A percentile compares a stretch with the other conserved stretches of the same genome.
Evolutionary conservation across 2,888 invertebrate species (phyloP).

Genomic region (Microctonus hyperodae): DNA sequence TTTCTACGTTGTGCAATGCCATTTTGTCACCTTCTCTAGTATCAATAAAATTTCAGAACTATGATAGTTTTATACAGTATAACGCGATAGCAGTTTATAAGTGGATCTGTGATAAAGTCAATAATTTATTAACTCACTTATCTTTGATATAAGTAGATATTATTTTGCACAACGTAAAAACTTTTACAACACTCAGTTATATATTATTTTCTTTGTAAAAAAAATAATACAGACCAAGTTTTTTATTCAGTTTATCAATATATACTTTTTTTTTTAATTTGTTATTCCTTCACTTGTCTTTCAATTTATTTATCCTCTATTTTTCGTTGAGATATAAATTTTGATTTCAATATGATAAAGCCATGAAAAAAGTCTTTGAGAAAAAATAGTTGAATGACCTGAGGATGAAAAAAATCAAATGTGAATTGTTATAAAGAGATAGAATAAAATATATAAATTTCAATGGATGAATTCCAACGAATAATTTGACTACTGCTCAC

Average conservation of each 20-base stretch:
- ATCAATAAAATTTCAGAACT: conserved; percentile 16
- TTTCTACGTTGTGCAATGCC: conserved; percentile 43
- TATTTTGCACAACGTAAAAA: neutral
- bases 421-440: neutral
- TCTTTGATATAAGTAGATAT: conserved; percentile 1
- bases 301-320: too few species aligned
- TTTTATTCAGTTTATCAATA: neutral
- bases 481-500: neutral
- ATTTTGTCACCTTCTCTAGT: conserved; percentile 30
- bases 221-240: neutral
- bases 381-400: conserved; percentile 1
- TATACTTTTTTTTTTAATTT: neutral
- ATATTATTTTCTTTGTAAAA: neutral
- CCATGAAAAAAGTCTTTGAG: neutral
- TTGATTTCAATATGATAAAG: neutral
- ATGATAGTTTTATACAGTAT: conserved; percentile 2
- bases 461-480: neutral
- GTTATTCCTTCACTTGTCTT: neutral
- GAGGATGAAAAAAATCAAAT: neutral
- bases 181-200: conserved; percentile 2
- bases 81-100: neutral
- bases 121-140: conserved; percentile 13
- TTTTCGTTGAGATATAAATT: neutral
- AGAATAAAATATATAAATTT: neutral
- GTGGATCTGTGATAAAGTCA: neutral